Evolutionary conservation across 2,113 vertebrate genomes (phyloP), one percentile per base, ranked within the genome.

Genomic region (Ptyas mucosa): DNA sequence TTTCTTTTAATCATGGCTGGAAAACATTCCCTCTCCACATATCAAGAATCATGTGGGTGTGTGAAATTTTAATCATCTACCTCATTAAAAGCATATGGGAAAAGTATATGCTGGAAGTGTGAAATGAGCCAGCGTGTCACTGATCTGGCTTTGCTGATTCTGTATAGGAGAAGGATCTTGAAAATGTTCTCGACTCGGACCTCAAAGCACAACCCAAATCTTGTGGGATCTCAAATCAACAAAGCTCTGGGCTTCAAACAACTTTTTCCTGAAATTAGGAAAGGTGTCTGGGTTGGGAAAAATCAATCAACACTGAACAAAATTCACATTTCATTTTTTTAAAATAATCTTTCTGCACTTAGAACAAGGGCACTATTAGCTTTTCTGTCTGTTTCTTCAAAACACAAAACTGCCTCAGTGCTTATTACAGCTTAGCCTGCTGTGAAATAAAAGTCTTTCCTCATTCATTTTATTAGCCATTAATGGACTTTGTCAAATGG

Each of bases 381-480:
- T 20, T 54, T 55, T 15, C 34, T 95, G 26, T 81, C 15, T 75
- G 85, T 89, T 39, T 89, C 20, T 93, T 90, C 85, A 39, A 86
- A 55, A 90, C 90, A 89, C 81, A 86, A 96, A 81, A 58, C 91
- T 93, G 43, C 29, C 91, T 94, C 90, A 93, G 85, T 43, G 54
- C 46, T 95, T 93, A 94, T 90, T 95, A 85, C 95, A 95, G 96
- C 95, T 94, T 93, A 88, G 91, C 81, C 55, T 91, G 89, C 95
- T 95, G 93, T 92, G 95, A 97, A 97, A 94, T 94, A 69, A 95
- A 0, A 10, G 90, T 91, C 94, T n/a, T 88, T 96, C 88, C 46
- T 94, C 95, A 87, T 39, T 91, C 95, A 95, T 5, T 94, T 88
- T 54, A 96, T 95, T 95, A 95, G 94, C 92, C 94, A 90, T 94